A percentile compares a stretch with the other conserved stretches of the same genome.
Conservation (phyloP, 2,797 vertebrate species). For the Molossus molossus region DNA sequence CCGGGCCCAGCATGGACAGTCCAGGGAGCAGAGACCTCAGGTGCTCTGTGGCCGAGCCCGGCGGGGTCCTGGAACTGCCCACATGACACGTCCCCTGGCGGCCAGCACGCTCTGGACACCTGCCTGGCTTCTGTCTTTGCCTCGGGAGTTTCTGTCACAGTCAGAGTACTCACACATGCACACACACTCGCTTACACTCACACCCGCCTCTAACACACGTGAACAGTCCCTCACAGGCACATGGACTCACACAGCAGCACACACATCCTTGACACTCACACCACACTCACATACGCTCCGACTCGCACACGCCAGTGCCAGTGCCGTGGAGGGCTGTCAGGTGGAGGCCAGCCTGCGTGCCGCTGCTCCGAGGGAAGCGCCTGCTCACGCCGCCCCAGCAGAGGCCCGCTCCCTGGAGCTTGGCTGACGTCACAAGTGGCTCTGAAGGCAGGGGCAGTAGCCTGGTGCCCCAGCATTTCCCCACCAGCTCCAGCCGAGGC, state of each 20-base stretch:
- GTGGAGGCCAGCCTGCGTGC: neutral
- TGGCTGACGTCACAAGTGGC: neutral
- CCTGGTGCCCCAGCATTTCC: neutral
- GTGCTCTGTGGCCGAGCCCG: conserved; percentile 75
- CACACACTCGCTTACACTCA: neutral
- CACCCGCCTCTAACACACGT: no score
- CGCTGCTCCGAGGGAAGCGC: neutral
- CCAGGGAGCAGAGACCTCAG: no score
- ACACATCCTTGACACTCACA: neutral
- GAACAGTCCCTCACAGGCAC: neutral
- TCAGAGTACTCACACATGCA: neutral
- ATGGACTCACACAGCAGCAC: neutral
- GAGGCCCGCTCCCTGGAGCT: neutral
- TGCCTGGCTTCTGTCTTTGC: neutral
- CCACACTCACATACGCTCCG: neutral
- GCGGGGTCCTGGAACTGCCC: neutral
- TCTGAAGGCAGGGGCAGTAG: neutral
- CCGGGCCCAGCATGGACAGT: no score
- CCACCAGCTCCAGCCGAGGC: neutral
- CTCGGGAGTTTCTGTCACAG: neutral
- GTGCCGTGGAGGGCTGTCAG: neutral
- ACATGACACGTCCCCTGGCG: neutral
- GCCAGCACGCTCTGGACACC: neutral
- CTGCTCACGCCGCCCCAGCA: neutral
- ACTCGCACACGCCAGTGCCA: neutral